Conservation (phyloP, 2,797 vertebrate species). For the Austrolebias charrua region DNA sequence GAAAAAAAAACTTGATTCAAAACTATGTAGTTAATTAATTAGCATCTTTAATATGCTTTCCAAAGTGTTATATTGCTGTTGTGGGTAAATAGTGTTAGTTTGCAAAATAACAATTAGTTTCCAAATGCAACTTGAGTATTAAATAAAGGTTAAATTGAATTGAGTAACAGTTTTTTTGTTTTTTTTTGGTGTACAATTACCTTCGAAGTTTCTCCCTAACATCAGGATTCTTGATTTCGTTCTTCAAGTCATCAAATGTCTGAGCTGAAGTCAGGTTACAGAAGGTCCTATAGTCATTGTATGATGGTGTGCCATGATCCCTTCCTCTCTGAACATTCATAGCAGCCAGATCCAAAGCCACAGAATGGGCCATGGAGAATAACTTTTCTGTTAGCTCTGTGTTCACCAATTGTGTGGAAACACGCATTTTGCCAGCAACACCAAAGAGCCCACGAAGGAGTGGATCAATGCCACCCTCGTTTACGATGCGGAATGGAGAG, state of each 20-base stretch:
- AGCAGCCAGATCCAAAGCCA: conserved; percentile 95
- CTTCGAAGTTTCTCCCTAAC: conserved; percentile 92
- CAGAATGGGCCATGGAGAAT: conserved; percentile 96
- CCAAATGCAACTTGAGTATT: background rate
- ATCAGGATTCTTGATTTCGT: conserved; percentile 91
- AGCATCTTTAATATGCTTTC: no score
- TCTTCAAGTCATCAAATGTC: conserved; percentile 91
- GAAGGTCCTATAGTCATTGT: conserved; percentile 95
- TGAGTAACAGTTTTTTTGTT: background rate
- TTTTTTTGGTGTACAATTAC: conserved; percentile 65
- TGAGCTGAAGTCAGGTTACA: conserved; percentile 92
- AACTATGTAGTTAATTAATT: background rate
- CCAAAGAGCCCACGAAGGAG: conserved; percentile 94
- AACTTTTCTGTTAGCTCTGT: conserved; percentile 95
- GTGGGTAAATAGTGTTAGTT: no score
- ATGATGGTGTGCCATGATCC: conserved; percentile 95
- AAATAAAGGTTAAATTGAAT: background rate
- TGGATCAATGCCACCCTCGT: conserved; percentile 97
- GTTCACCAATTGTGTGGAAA: conserved; percentile 91
- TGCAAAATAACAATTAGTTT: background rate
- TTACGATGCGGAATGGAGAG: conserved; percentile 96
- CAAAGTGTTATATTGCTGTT: no score
- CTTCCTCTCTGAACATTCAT: conserved; percentile 97
- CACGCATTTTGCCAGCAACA: conserved; percentile 93
- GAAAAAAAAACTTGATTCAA: background rate